A percentile compares a stretch with the other conserved stretches of the same genome.
These are phyloP conservation scores for Zaprionus capensis DNA, from an alignment of 1,140 invertebrate species.

Conservation along the genomic window DNA sequence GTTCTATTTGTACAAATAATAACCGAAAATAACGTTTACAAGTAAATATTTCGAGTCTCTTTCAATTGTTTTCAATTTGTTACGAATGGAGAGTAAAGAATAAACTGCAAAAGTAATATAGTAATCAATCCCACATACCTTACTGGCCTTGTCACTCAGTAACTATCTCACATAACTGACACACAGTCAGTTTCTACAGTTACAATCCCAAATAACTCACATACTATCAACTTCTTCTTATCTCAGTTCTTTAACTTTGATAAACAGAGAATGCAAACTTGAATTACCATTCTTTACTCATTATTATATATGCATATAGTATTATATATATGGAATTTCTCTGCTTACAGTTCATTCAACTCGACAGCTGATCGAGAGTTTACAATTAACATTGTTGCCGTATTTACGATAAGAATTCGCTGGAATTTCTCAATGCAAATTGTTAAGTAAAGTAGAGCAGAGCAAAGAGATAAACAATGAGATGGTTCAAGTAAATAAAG, in stretches of 20 bases:
- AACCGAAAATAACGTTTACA: conserved; percentile 52
- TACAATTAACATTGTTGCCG: conserved; percentile 40
- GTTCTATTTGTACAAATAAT: conserved; percentile 8
- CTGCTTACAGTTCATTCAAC: conserved; percentile 51
- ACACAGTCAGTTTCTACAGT: neutral
- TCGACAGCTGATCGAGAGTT: conserved; percentile 36
- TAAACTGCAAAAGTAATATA: neutral
- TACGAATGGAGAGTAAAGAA: neutral
- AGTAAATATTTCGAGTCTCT: neutral
- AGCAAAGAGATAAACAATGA: conserved; percentile 39
- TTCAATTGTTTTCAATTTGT: neutral
- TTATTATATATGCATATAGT: neutral
- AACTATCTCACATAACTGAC: neutral
- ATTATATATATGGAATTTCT: neutral
- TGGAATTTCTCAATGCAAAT: conserved; percentile 46
- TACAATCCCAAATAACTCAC: neutral
- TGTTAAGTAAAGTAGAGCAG: conserved; percentile 40
- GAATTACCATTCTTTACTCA: neutral
- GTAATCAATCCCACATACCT: neutral
- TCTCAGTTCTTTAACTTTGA: conserved; percentile 5
- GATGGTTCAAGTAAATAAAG: conserved; percentile 38
- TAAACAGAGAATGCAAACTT: neutral
- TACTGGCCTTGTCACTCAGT: neutral
- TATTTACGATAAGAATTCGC: conserved; percentile 43
- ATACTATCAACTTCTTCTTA: neutral